These are phyloP conservation scores for Entomobrya multifasciata DNA, from an alignment of 2,888 invertebrate species.

Conservation along the genomic window DNA sequence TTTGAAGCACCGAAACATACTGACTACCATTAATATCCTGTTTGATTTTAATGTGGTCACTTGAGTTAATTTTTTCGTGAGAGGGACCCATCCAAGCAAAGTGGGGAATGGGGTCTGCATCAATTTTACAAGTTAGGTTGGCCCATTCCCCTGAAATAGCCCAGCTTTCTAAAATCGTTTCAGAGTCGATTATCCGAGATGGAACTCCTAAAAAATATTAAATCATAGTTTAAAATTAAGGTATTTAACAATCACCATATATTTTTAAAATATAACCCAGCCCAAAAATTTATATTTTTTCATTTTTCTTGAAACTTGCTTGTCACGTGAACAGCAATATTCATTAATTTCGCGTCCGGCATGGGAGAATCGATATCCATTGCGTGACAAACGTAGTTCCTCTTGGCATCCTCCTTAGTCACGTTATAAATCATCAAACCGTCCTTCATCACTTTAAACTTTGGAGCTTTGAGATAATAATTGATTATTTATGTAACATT, in stretches of 20 bases:
- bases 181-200: conserved; percentile 61
- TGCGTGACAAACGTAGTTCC: conserved; percentile 71
- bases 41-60: conserved; percentile 67
- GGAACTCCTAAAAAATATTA: conserved; percentile 73
- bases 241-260: too few relatives aligned
- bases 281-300: too few relatives aligned
- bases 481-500: not conserved
- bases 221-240: too few relatives aligned
- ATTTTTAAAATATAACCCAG: too few relatives aligned
- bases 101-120: conserved; percentile 70
- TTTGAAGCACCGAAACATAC: conserved; percentile 62
- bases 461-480: conserved; percentile 62
- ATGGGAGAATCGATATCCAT: conserved; percentile 75
- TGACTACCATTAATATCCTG: conserved; percentile 67
- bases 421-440: conserved; percentile 72
- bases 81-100: conserved; percentile 73
- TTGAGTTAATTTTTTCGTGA: conserved; percentile 55
- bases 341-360: conserved; percentile 74
- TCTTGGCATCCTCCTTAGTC: conserved; percentile 68
- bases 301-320: too few relatives aligned
- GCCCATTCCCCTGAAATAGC: conserved; percentile 71
- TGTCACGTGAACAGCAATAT: conserved; percentile 72
- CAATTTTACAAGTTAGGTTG: conserved; percentile 73
- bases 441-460: conserved; percentile 75
- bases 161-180: conserved; percentile 70